phyloP scores from a whole-genome alignment of 1,140 invertebrate genomes.

The Orius insidiosus region DNA sequence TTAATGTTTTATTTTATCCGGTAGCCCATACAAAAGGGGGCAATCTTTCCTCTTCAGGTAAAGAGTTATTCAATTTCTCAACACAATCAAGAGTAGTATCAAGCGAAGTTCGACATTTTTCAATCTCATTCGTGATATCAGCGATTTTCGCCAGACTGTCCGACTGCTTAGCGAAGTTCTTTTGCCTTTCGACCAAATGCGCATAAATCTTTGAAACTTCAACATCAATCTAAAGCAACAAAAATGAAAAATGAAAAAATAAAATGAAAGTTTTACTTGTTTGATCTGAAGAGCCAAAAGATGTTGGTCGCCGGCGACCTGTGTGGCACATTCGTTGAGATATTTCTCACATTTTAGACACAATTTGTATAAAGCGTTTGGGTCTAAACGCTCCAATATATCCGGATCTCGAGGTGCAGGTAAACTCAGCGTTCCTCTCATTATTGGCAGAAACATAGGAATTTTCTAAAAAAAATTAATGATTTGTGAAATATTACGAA shows the following conservation, averaged over 20 bases:
- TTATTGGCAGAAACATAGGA: constrained; percentile 83
- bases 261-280: constrained; percentile 39
- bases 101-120: constrained; percentile 60
- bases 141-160: constrained; percentile 68
- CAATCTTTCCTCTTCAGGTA: constrained; percentile 66
- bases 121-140: constrained; percentile 57
- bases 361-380: constrained; percentile 37
- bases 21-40: constrained; percentile 84
- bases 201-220: too few relatives aligned
- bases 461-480: constrained; percentile 50
- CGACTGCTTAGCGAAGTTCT: constrained; percentile 61
- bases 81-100: constrained; percentile 72
- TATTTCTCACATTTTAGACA: constrained; percentile 62
- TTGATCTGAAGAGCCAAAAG: constrained; percentile 48
- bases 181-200: constrained; percentile 66
- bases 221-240: too few relatives aligned
- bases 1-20: constrained; percentile 30
- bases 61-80: constrained; percentile 64
- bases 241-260: too few relatives aligned
- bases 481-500: too few relatives aligned
- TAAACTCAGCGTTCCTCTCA: constrained; percentile 70
- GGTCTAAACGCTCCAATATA: constrained; percentile 63
- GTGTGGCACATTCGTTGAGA: constrained; percentile 46
- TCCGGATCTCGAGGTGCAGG: constrained; percentile 74
- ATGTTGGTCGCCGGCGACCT: constrained; percentile 60